phyloP scores from a whole-genome alignment of 2,113 vertebrate species.

The Microcebus tavaratra region DNA sequence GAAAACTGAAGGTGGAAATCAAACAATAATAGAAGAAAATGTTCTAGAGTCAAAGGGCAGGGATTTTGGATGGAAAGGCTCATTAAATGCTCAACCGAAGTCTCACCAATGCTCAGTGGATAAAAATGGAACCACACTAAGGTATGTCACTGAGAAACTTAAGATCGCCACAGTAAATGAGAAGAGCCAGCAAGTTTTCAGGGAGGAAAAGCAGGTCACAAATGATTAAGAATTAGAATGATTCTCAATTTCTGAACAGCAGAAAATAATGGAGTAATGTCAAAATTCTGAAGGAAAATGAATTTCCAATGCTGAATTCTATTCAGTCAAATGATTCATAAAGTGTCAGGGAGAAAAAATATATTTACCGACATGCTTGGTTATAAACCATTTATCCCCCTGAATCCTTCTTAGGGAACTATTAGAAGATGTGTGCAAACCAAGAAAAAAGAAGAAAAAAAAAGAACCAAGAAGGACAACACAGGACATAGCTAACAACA shows the following conservation, averaged over 20 bases:
- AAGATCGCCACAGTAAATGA: not conserved
- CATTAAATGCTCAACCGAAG: not conserved
- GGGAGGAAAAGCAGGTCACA: not conserved
- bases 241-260: not conserved
- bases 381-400: not conserved
- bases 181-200: not conserved
- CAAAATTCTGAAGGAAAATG: not conserved
- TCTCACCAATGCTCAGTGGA: not conserved
- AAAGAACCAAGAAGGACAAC: not conserved
- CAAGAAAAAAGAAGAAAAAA: not conserved
- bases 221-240: not conserved
- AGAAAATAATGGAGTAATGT: not conserved
- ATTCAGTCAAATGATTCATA: not conserved
- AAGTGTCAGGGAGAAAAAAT: not conserved
- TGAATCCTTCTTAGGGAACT: not conserved
- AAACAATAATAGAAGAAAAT: not conserved
- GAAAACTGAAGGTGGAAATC: not conserved
- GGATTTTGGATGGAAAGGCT: not conserved
- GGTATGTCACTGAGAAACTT: not conserved
- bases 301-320: not conserved
- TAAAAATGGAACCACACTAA: not conserved
- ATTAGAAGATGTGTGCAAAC: not conserved
- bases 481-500: not conserved
- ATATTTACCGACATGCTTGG: not conserved
- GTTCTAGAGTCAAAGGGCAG: not conserved